Evolutionary conservation across 1,140 invertebrate genomes (phyloP).

Genomic region (Antheraea pernyi): DNA sequence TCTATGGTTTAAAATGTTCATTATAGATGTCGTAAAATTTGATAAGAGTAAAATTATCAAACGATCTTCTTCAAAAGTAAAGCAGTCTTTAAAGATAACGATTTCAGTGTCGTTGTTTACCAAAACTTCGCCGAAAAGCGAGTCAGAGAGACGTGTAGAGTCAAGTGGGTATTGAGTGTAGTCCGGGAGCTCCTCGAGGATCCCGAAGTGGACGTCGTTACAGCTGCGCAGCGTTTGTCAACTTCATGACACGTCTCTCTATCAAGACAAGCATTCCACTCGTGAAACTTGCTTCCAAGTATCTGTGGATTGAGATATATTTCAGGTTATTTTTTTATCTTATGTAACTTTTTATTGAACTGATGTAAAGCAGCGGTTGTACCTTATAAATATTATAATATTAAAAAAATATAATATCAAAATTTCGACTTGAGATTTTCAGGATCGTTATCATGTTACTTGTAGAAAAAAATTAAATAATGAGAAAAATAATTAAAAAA

Average conservation of each 20-base stretch:
- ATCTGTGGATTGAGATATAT: neutral
- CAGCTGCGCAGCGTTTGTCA: neutral
- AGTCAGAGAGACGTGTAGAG: neutral
- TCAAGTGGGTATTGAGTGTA: neutral
- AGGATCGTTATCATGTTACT: too few relatives aligned
- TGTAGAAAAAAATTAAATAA: too few relatives aligned
- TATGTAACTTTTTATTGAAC: too few relatives aligned
- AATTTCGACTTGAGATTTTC: too few relatives aligned
- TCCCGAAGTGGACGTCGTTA: neutral
- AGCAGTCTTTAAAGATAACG: neutral
- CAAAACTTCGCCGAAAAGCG: neutral
- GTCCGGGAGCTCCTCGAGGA: neutral
- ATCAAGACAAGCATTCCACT: neutral
- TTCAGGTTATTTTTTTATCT: neutral
- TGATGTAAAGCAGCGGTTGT: too few relatives aligned
- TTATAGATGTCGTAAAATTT: too few relatives aligned
- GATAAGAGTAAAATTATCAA: too few relatives aligned
- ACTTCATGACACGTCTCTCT: neutral
- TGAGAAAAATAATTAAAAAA: too few relatives aligned
- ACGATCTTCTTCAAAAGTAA: neutral
- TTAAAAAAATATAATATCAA: too few relatives aligned
- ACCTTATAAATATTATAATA: too few relatives aligned
- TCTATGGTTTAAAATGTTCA: too few relatives aligned
- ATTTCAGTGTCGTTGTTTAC: neutral
- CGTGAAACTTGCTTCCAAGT: neutral